These are phyloP conservation scores for Blera fallax DNA, from an alignment of 2,888 invertebrate genomes.

Conservation along the genomic window DNA sequence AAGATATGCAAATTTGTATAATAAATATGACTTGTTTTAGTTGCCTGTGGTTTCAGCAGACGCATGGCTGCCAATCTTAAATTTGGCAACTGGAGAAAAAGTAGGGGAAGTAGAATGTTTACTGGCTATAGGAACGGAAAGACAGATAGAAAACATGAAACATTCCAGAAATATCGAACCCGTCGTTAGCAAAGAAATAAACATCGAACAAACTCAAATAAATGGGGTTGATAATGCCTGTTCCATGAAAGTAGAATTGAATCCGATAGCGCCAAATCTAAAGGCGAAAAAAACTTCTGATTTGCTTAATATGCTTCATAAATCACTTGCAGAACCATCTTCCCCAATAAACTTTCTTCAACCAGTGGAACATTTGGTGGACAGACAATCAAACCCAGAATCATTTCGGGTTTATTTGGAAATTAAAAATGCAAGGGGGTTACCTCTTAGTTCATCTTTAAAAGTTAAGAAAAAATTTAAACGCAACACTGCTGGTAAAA, in stretches of 20 bases:
- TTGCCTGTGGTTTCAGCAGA: constrained; percentile 85
- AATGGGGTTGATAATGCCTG: background rate
- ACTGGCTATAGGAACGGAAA: constrained; percentile 84
- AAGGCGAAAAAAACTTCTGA: constrained; percentile 75
- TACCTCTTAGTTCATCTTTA: constrained; percentile 81
- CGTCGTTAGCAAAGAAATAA: background rate
- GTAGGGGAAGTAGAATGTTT: constrained; percentile 84
- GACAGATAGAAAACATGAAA: constrained; percentile 84
- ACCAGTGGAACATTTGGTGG: constrained; percentile 28
- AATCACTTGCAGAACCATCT: constrained; percentile 1
- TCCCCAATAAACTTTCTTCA: constrained; percentile 1
- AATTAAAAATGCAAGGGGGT: constrained; percentile 84
- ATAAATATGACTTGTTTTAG: constrained; percentile 76
- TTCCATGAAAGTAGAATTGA: background rate
- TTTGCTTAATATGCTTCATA: constrained; percentile 74
- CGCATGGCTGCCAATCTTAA: constrained; percentile 83
- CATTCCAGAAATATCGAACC: constrained; percentile 52
- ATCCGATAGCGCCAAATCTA: background rate
- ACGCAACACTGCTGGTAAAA: constrained; percentile 74
- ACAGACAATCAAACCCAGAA: constrained; percentile 31
- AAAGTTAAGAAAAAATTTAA: constrained; percentile 76
- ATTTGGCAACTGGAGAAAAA: constrained; percentile 81
- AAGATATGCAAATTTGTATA: background rate
- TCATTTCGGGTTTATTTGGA: constrained; percentile 82
- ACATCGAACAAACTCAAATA: background rate